A percentile compares a stretch with the other conserved stretches of the same genome.
phyloP scores from a whole-genome alignment of 2,113 vertebrate genomes.

The Vidua chalybeata region DNA sequence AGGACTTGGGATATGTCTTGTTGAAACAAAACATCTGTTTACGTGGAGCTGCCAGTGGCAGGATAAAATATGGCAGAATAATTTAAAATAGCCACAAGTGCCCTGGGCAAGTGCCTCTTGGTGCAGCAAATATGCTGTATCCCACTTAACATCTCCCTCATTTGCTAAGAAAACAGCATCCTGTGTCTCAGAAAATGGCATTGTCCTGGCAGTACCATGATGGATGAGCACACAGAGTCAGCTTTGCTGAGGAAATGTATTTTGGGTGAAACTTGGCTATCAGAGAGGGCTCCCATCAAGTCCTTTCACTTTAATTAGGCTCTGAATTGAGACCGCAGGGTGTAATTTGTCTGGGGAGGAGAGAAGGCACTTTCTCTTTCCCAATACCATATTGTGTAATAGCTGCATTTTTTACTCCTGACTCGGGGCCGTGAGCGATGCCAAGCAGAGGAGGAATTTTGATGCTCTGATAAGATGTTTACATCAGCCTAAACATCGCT shows the following conservation, averaged over 20 bases:
- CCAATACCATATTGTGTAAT: conserved; percentile 68
- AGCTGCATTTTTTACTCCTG: conserved; percentile 65
- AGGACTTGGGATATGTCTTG: not conserved
- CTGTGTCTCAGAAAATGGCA: not conserved
- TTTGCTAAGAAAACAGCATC: not conserved
- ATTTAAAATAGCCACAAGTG: not conserved
- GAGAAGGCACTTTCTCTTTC: conserved; percentile 59
- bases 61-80: not conserved
- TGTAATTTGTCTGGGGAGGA: not conserved
- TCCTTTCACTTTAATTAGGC: not conserved
- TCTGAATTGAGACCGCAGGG: not conserved
- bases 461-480: conserved; percentile 76
- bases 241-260: not conserved
- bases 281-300: not conserved
- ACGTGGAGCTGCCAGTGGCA: not conserved
- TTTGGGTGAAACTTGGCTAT: not conserved
- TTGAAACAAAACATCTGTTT: conserved; percentile 40
- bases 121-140: not conserved
- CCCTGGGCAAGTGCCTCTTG: accelerated
- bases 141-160: not conserved
- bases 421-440: conserved; percentile 40
- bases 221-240: not conserved
- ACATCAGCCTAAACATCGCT: conserved; percentile 70
- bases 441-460: conserved; percentile 69
- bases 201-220: accelerated